Percentiles rank a stretch among this genome's conserved stretches.
phyloP scores from a whole-genome alignment of 2,888 invertebrate genomes.

The Ormyrus labotus region DNA sequence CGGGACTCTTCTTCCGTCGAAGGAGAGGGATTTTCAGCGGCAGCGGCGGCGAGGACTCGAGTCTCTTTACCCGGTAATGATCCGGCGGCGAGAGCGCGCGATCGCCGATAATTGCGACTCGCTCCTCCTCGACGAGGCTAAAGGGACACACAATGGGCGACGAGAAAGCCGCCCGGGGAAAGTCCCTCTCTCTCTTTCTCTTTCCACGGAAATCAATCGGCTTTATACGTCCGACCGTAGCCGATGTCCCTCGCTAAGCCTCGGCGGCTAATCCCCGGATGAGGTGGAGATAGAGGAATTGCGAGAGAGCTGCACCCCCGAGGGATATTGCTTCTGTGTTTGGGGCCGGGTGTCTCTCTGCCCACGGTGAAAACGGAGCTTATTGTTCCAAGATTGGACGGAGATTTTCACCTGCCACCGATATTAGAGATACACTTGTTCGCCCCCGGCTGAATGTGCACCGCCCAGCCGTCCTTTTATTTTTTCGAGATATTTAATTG shows the following conservation, averaged over 20 bases:
- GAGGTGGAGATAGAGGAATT: conserved; percentile 28
- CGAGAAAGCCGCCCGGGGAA: neutral
- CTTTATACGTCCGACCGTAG: conserved; percentile 60
- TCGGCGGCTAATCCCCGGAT: conserved; percentile 46
- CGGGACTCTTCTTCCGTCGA: neutral
- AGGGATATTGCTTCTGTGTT: too few relatives aligned
- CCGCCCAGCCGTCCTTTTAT: too few relatives aligned
- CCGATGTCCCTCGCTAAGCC: conserved; percentile 19
- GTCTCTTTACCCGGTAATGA: neutral
- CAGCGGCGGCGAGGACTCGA: neutral
- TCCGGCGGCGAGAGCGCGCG: too few relatives aligned
- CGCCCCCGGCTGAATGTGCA: too few relatives aligned
- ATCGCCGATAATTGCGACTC: conserved; percentile 21
- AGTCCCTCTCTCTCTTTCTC: conserved; percentile 2
- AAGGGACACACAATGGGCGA: neutral
- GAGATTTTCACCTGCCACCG: too few relatives aligned
- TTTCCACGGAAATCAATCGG: conserved; percentile 67
- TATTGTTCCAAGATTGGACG: too few relatives aligned
- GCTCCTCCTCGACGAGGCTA: too few relatives aligned
- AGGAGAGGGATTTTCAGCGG: neutral
- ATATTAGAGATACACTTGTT: too few relatives aligned
- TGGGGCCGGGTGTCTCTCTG: too few relatives aligned
- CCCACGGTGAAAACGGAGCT: too few relatives aligned
- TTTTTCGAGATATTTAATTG: too few relatives aligned
- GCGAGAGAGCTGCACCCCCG: neutral